Base-by-base conservation (phyloP, 2,797 vertebrate genomes). In the Caiman crocodilus region DNA sequence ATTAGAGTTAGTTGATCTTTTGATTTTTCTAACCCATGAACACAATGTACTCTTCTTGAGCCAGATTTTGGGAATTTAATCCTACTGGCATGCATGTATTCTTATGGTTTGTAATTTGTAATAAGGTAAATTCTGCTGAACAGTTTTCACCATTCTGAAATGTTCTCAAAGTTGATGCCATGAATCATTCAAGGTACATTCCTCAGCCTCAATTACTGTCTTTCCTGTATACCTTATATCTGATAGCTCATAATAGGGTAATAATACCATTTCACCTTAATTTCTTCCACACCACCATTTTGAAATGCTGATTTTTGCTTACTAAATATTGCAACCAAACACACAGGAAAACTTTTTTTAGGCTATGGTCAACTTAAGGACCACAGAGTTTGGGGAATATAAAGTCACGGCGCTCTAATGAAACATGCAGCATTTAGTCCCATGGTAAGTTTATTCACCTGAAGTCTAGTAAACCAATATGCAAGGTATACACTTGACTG, bases 1-100 rank as follows among this genome's bases (percentile, higher is more conserved):
- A 85, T 89, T 93, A 85, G 60, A 85, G 2, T 1, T 30, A 86
- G 79, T 16, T 95, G 91, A 95, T 76, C 76, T 61, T 94, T 93
- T 95, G 91, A 93, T 95, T 85, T 92, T 1, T 0, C 35, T 86
- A 74, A 95, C 7, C 21, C 8, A 86, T 93, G 82, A 91, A 82
- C 84, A 76, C 23, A 50, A 73, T 26, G 26, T 50, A 42, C 28
- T 84, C 91, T 12, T 82, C 88, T 86, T 84, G 89, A 92, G 91
- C 59, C 57, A 90, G 57, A 77, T 76, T 59, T 55, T 77, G 28
- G 75, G 77, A 83, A 61, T 85, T 74, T 90, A 88, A 87, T 30
- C 88, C 50, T 87, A 28, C 88, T 96, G 79, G 78, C 67, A 84
- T 14, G 4, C 42, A 23, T 63, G 73, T 77, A 84, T 88, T 93